Percentiles rank a stretch among this genome's conserved stretches.
These are phyloP conservation scores for Denticeps clupeoides DNA, from an alignment of 2,797 vertebrate species.

Conservation along the genomic window DNA sequence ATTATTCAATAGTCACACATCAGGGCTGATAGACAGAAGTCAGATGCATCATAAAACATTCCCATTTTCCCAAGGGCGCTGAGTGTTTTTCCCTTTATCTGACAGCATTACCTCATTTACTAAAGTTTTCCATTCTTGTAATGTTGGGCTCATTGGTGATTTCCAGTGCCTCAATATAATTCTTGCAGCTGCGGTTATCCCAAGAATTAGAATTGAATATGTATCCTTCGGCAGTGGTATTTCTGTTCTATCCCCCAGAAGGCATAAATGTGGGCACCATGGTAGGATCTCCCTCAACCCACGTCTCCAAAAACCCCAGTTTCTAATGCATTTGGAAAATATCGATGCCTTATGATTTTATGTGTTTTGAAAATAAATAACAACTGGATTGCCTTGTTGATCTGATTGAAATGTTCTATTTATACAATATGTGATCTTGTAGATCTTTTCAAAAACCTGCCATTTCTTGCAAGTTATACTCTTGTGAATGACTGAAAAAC, in stretches of 20 bases:
- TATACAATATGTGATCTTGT: conserved; percentile 5
- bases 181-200: background rate
- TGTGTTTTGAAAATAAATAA: background rate
- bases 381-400: no score
- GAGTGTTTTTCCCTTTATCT: background rate
- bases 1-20: no score
- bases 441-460: conserved; percentile 7
- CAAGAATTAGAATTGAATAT: background rate
- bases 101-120: background rate
- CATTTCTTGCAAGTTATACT: background rate
- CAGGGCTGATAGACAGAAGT: no score
- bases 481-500: background rate
- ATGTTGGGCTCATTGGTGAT: background rate
- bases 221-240: background rate
- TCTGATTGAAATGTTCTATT: background rate
- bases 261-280: conserved; percentile 1
- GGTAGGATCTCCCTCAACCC: conserved; percentile 1
- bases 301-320: background rate
- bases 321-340: conserved; percentile 2
- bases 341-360: background rate
- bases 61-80: no score
- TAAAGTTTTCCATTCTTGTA: background rate
- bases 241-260: conserved; percentile 4
- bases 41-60: no score
- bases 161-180: background rate